These are phyloP conservation scores for Melopsittacus undulatus DNA, from an alignment of 2,797 vertebrate genomes.

Conservation along the genomic window DNA sequence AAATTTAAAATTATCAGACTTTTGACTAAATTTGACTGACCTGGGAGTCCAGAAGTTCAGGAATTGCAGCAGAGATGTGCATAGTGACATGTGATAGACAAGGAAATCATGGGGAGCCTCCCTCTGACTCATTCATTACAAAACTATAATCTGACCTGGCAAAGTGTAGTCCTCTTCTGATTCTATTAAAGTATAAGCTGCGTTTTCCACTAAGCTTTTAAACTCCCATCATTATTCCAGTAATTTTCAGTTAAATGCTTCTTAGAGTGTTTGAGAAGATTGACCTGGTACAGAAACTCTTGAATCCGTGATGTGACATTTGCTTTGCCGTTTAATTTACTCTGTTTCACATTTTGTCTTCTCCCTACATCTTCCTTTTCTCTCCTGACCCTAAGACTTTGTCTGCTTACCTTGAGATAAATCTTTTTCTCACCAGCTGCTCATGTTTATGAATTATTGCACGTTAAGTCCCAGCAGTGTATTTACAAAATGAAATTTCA, in stretches of 20 bases:
- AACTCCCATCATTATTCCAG: neutral
- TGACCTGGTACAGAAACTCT: neutral
- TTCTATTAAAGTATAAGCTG: neutral
- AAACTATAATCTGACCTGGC: fast-evolving
- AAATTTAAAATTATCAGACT: neutral
- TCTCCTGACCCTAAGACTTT: neutral
- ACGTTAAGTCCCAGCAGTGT: neutral
- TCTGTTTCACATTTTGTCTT: neutral
- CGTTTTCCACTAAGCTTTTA: neutral
- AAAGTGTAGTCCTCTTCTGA: neutral
- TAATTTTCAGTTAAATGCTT: neutral
- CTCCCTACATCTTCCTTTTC: neutral
- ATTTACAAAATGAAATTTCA: neutral
- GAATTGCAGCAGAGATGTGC: neutral
- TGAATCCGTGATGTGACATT: neutral
- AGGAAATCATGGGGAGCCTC: neutral
- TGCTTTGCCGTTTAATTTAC: neutral
- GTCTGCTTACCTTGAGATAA: neutral
- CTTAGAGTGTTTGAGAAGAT: neutral
- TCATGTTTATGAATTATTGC: neutral
- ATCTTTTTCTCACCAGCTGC: neutral
- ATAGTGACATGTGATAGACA: neutral
- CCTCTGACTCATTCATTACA: neutral
- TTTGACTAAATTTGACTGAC: neutral
- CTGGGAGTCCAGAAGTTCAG: neutral